These are phyloP conservation scores for Pterostichus madidus DNA, from an alignment of 2,888 invertebrate genomes.

Conservation along the genomic window DNA sequence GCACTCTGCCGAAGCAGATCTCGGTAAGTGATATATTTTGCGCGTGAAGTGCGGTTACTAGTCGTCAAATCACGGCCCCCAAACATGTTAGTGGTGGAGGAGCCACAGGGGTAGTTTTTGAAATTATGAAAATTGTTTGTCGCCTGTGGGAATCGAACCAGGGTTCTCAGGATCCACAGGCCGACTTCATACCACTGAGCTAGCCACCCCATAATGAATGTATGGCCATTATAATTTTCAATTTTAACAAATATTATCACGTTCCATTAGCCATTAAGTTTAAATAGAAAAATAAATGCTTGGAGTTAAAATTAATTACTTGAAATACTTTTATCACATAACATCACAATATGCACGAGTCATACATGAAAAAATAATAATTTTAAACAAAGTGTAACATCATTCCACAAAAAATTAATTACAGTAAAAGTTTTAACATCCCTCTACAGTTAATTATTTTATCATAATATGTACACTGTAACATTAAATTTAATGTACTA, in stretches of 20 bases:
- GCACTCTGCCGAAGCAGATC: too few species aligned
- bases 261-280: neutral
- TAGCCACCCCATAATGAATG: too few species aligned
- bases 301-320: neutral
- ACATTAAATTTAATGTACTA: slow-evolving; percentile 27
- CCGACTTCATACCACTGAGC: too few species aligned
- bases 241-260: neutral
- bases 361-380: neutral
- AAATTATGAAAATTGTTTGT: too few species aligned
- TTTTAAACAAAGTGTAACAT: slow-evolving; percentile 33
- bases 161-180: too few species aligned
- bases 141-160: too few species aligned
- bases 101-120: too few species aligned
- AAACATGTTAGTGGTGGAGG: too few species aligned
- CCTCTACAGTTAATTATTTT: slow-evolving; percentile 32
- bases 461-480: neutral
- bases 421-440: slow-evolving; percentile 34
- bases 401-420: slow-evolving; percentile 30
- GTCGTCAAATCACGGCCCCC: too few species aligned
- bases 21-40: too few species aligned
- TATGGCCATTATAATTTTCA: too few species aligned
- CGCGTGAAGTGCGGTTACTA: too few species aligned
- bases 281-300: neutral
- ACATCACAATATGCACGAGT: slow-evolving; percentile 13
- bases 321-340: neutral